A percentile compares a stretch with the other conserved stretches of the same genome.
Conservation (phyloP, 2,797 vertebrate species). For the Hipposideros larvatus region DNA sequence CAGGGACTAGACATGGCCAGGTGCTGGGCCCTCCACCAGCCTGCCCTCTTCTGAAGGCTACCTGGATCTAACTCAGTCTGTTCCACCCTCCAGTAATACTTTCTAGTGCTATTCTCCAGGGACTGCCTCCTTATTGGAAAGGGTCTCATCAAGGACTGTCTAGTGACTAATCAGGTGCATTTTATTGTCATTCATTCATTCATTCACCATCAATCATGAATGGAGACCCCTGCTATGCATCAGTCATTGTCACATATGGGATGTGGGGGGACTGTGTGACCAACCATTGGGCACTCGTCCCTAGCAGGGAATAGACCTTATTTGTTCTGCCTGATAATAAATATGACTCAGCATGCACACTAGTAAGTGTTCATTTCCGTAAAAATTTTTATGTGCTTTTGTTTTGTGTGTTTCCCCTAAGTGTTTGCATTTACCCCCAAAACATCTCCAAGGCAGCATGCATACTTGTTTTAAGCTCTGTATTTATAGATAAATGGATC, state of each 20-base stretch:
- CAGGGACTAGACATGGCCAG: neutral
- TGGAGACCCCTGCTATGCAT: neutral
- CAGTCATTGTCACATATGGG: too few species aligned
- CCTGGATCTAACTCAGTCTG: neutral
- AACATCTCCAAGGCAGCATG: neutral
- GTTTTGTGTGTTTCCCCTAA: neutral
- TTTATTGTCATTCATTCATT: neutral
- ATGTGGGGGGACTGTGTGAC: fast-evolving
- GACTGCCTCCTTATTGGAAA: neutral
- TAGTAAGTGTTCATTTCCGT: slow-evolving; percentile 38
- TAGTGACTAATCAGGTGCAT: neutral
- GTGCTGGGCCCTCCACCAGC: neutral
- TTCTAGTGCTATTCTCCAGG: neutral
- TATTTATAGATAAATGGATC: neutral
- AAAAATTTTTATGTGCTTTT: neutral
- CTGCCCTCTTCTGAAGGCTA: neutral
- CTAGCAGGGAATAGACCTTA: neutral
- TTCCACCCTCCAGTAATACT: neutral
- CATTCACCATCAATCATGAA: neutral
- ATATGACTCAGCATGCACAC: neutral
- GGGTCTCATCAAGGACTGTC: neutral
- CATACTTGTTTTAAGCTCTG: neutral
- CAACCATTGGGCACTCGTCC: neutral
- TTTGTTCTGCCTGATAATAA: slow-evolving; percentile 48
- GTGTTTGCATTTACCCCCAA: neutral